A percentile compares a stretch with the other conserved stretches of the same genome.
phyloP scores from a whole-genome alignment of 2,113 vertebrate genomes.

The Zosterops hypoxanthus region DNA sequence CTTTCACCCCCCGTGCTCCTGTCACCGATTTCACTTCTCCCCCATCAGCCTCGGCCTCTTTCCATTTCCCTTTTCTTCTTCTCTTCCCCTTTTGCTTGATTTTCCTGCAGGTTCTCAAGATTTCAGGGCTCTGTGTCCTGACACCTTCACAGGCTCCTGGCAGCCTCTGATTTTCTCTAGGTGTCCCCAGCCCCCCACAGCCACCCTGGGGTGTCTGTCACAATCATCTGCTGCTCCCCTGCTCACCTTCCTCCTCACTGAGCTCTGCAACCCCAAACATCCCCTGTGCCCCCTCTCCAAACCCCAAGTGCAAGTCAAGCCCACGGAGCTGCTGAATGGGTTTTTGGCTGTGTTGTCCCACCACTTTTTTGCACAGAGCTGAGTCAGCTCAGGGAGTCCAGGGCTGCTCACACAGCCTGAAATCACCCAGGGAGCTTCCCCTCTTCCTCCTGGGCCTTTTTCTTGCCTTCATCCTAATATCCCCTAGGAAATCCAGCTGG shows the following conservation, averaged over 20 bases:
- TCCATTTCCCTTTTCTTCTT: constrained; percentile 30
- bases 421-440: neutral
- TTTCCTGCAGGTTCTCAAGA: neutral
- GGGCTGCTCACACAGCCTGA: neutral
- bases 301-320: neutral
- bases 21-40: neutral
- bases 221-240: fast-evolving
- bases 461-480: neutral
- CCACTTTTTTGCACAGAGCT: neutral
- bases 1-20: neutral
- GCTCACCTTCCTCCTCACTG: fast-evolving
- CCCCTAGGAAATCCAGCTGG: neutral
- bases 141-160: neutral
- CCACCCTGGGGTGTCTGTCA: neutral
- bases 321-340: fast-evolving
- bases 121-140: fast-evolving
- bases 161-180: neutral
- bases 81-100: constrained; percentile 12
- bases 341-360: neutral
- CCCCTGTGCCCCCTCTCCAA: too few species aligned
- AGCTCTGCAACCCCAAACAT: neutral
- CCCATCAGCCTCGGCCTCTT: neutral
- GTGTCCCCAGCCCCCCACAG: fast-evolving
- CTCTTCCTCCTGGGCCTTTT: neutral
- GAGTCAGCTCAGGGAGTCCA: neutral